Percentiles rank a stretch among this genome's conserved stretches.
Evolutionary conservation across 2,888 invertebrate genomes (phyloP).

Genomic region (Trichopria drosophilae): DNA sequence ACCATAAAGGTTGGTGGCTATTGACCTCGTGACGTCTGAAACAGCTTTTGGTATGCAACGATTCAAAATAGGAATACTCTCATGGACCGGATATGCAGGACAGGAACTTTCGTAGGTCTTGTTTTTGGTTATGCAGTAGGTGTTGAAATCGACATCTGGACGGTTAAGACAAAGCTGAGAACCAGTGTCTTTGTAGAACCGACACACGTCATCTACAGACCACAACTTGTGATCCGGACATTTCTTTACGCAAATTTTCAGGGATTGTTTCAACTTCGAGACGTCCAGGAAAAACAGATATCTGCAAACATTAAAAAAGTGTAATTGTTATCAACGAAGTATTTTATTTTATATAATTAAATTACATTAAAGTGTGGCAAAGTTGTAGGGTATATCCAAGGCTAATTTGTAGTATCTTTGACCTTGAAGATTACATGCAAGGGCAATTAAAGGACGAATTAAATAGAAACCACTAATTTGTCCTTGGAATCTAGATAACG

Average conservation of each 20-base stretch:
- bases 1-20: conserved; percentile 75
- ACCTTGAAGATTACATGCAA: too few relatives aligned
- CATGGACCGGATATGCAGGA: conserved; percentile 76
- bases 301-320: conserved; percentile 51
- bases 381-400: too few relatives aligned
- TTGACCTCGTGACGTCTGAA: conserved; percentile 66
- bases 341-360: too few relatives aligned
- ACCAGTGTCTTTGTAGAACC: conserved; percentile 73
- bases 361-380: too few relatives aligned
- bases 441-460: too few relatives aligned
- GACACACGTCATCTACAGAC: conserved; percentile 69
- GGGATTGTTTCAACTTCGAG: conserved; percentile 71
- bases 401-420: too few relatives aligned
- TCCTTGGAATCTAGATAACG: too few relatives aligned
- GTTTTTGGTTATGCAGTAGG: conserved; percentile 52
- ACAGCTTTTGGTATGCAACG: conserved; percentile 82
- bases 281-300: conserved; percentile 85
- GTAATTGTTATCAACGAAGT: too few relatives aligned
- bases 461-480: too few relatives aligned
- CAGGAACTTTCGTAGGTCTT: conserved; percentile 49
- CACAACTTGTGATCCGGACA: conserved; percentile 75
- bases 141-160: conserved; percentile 53
- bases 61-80: conserved; percentile 79
- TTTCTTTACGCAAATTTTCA: conserved; percentile 86
- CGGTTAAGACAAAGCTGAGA: conserved; percentile 73